Evolutionary conservation across 2,888 invertebrate species (phyloP), one percentile per base, ranked within the genome.

Genomic region (Hemaris fuciformis): DNA sequence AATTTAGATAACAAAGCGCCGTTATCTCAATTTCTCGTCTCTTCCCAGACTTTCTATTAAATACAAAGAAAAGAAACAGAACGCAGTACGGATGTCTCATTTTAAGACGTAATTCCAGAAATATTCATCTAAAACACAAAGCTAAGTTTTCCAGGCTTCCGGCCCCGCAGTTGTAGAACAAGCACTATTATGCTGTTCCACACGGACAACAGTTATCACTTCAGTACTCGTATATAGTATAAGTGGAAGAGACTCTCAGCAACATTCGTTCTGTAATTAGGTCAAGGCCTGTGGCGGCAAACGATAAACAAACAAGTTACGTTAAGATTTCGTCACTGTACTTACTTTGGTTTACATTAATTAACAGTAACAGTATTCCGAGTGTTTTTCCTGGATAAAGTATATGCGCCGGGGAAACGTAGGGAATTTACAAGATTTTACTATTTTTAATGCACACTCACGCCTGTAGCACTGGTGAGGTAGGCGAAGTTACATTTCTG

Each of bases 221-320:
- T 53, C 53, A 53, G 53, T 53, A 25, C 48, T n/a, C n/a, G n/a
- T n/a, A n/a, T n/a, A n/a, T n/a, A n/a, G 46, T 48, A 25, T 27
- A 27, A 10, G 2, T 15, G 13, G 8, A 15, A 27, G 48, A 48
- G 45, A 25, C 61, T 45, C 61, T 61, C 57, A 38, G 62, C 63
- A 59, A 59, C 56, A 59, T 58, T 58, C 62, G 60, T 62, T 56
- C 61, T 64, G 65, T 76, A 77, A 76, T 77, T 75, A 67, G 75
- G 73, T 68, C 76, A 76, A 70, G 74, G 77, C 67, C 46, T 59
- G 59, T 65, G 66, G 64, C 61, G 48, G 25, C 62, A 64, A 64
- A 62, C 59, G 8, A 27, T 31, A 53, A 53, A 53, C 53, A 53
- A 27, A 31, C 53, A 31, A 53, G 53, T 53, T 53, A 31, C 18